These are phyloP conservation scores for Arbacia lixula DNA, from an alignment of 53 echinoderm and acorn worm species.

Conservation along the genomic window DNA sequence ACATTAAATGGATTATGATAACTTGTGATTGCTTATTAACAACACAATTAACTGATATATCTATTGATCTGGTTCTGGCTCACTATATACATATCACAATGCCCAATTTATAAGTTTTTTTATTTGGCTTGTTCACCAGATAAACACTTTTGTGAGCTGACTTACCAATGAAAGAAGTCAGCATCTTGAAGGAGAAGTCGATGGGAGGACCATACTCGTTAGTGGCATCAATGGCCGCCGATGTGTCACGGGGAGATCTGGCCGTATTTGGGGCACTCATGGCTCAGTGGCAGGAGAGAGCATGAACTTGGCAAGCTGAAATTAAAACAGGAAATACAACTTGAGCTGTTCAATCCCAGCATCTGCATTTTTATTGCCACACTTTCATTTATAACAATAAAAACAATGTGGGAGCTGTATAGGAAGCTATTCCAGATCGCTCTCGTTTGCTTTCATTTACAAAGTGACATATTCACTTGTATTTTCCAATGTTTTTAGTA, in stretches of 20 bases:
- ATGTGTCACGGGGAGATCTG: constrained; percentile 45
- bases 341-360: background rate
- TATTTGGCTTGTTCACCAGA: no score
- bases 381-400: background rate
- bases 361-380: background rate
- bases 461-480: background rate
- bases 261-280: constrained; percentile 27
- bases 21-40: no score
- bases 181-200: constrained; percentile 83
- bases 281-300: background rate
- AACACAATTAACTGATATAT: no score
- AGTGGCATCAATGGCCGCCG: constrained; percentile 70
- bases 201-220: constrained; percentile 78
- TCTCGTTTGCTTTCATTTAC: background rate
- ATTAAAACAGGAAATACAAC: background rate
- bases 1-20: no score
- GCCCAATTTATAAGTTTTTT: no score
- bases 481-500: background rate
- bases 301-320: constrained; percentile 12
- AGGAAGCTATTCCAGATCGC: background rate
- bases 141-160: no score
- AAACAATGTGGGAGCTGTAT: background rate
- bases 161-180: constrained; percentile 81
- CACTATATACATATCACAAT: no score
- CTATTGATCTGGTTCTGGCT: no score